Conservation (phyloP, 2,888 invertebrate species). For the Antheraea assamensis region DNA sequence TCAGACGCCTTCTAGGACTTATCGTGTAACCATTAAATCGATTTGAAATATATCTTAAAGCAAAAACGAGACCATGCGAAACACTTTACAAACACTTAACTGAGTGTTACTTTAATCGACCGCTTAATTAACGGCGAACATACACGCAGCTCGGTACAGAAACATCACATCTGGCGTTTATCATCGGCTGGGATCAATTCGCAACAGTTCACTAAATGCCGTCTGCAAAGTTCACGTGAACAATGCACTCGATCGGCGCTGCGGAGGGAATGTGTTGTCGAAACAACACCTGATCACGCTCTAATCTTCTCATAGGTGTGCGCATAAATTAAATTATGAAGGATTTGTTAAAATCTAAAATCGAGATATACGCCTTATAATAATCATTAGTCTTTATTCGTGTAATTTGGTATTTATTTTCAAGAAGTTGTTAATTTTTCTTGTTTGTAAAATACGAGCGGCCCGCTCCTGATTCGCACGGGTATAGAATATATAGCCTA, state of each 20-base stretch:
- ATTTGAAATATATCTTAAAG: background rate
- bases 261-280: slow-evolving; percentile 34
- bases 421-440: no score
- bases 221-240: slow-evolving; percentile 73
- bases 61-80: background rate
- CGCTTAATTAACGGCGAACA: slow-evolving; percentile 8
- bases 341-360: slow-evolving; percentile 17
- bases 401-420: background rate
- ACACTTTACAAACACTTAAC: background rate
- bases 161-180: slow-evolving; percentile 39
- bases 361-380: background rate
- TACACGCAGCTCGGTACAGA: slow-evolving; percentile 9
- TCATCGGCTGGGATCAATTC: slow-evolving; percentile 59
- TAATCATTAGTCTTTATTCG: background rate
- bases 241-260: slow-evolving; percentile 48
- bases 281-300: slow-evolving; percentile 15
- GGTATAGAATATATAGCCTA: no score
- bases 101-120: background rate
- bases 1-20: background rate
- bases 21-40: background rate
- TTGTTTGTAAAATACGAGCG: no score
- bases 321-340: slow-evolving; percentile 41
- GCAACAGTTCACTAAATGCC: slow-evolving; percentile 74
- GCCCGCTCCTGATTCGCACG: no score
- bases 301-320: slow-evolving; percentile 35